Evolutionary conservation across 2,113 vertebrate species (phyloP).

Genomic region (Oreocharis arfaki): DNA sequence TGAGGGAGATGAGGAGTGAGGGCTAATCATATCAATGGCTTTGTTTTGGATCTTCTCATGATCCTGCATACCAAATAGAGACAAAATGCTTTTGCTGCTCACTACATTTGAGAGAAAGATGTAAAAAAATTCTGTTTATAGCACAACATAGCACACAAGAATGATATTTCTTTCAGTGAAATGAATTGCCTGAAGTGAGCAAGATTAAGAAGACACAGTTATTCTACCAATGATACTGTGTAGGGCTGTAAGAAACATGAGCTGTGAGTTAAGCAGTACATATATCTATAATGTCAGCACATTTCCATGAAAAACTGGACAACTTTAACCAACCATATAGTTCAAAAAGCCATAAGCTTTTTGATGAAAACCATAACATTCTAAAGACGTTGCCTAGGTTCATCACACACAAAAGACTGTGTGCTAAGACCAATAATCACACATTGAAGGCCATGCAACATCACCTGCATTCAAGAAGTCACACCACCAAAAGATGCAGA

Average conservation of each 20-base stretch:
- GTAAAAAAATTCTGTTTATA: neutral
- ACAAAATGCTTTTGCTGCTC: neutral
- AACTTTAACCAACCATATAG: neutral
- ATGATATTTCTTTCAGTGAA: neutral
- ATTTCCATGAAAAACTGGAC: neutral
- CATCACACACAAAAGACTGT: neutral
- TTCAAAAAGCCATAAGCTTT: slow-evolving; percentile 7
- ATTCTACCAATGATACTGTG: neutral
- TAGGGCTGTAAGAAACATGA: neutral
- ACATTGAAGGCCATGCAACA: neutral
- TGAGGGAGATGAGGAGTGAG: neutral
- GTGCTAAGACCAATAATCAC: neutral
- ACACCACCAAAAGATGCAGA: neutral
- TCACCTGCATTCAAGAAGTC: neutral
- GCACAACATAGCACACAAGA: neutral
- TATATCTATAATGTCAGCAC: neutral
- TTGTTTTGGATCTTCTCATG: neutral
- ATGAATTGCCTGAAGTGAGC: neutral
- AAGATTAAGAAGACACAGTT: neutral
- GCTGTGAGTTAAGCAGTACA: neutral
- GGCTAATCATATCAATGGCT: neutral
- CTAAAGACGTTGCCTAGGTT: neutral
- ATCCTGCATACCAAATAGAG: neutral
- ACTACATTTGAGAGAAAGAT: neutral
- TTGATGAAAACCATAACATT: slow-evolving; percentile 4